These are phyloP conservation scores for Leucophenga varia DNA, from an alignment of 1,140 invertebrate genomes.

Conservation along the genomic window DNA sequence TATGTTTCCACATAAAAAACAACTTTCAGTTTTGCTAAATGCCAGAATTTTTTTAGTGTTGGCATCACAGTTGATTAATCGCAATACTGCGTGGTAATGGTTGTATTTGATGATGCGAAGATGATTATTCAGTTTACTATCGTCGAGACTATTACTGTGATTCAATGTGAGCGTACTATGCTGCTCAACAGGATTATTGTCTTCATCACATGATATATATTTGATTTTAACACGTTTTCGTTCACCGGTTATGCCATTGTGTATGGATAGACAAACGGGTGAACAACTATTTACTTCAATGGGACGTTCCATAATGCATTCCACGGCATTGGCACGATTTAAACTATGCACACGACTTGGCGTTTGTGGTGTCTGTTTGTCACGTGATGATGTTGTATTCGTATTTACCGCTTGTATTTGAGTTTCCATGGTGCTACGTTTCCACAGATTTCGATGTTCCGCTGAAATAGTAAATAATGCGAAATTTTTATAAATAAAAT, in stretches of 20 bases:
- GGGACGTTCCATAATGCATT: conserved; percentile 35
- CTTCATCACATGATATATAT: conserved; percentile 53
- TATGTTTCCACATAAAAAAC: too few relatives aligned
- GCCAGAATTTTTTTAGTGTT: too few relatives aligned
- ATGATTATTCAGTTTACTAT: too few relatives aligned
- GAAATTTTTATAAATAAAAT: conserved; percentile 2
- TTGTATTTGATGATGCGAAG: too few relatives aligned
- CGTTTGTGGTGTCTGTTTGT: conserved; percentile 13
- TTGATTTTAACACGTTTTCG: conserved; percentile 45
- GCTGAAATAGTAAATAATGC: conserved; percentile 20
- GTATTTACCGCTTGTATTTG: conserved; percentile 38
- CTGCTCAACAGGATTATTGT: conserved; percentile 50
- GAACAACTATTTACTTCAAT: conserved; percentile 32
- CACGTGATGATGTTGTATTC: conserved; percentile 22
- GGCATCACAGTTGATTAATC: too few relatives aligned
- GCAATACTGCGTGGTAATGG: too few relatives aligned
- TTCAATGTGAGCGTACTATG: neutral
- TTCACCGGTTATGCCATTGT: conserved; percentile 32
- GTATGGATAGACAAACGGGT: conserved; percentile 41
- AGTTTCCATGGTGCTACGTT: conserved; percentile 52
- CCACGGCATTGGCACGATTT: conserved; percentile 25
- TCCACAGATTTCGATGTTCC: conserved; percentile 46
- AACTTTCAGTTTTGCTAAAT: too few relatives aligned
- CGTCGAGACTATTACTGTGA: neutral
- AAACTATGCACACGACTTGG: conserved; percentile 2